Percentiles rank a stretch among this genome's conserved stretches.
phyloP scores from a whole-genome alignment of 2,113 vertebrate genomes.

The Cryptotis parvus region DNA sequence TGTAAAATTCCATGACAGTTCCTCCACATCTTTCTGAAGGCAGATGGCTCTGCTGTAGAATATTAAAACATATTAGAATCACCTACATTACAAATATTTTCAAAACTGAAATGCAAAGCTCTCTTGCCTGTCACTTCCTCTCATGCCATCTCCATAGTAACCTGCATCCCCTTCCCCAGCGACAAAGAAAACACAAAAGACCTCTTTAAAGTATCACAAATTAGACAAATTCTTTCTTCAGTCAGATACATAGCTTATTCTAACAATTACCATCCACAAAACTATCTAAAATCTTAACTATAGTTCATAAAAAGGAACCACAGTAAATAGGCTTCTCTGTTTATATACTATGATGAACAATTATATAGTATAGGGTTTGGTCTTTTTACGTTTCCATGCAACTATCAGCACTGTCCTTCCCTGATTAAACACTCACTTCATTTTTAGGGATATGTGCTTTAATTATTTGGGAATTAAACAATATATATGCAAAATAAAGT shows the following conservation, averaged over 20 bases:
- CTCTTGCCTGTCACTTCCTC: conserved; percentile 71
- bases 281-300: conserved; percentile 62
- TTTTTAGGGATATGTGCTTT: not conserved
- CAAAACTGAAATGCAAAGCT: conserved; percentile 82
- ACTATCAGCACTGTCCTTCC: not conserved
- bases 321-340: conserved; percentile 54
- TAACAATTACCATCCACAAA: conserved; percentile 53
- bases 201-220: conserved; percentile 80
- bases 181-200: conserved; percentile 84
- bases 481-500: not conserved
- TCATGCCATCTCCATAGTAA: conserved; percentile 82
- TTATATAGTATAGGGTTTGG: not conserved
- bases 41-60: not conserved
- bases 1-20: conserved; percentile 32
- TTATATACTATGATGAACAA: conserved; percentile 16
- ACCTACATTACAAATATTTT: conserved; percentile 80
- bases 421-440: not conserved
- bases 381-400: not conserved
- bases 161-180: conserved; percentile 65
- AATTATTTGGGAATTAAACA: not conserved
- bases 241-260: conserved; percentile 71
- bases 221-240: conserved; percentile 78
- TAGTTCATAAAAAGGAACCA: conserved; percentile 37
- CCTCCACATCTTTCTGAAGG: conserved; percentile 39
- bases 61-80: conserved; percentile 77